phyloP scores from a whole-genome alignment of 2,797 vertebrate genomes.

The Cyclopterus lumpus region DNA sequence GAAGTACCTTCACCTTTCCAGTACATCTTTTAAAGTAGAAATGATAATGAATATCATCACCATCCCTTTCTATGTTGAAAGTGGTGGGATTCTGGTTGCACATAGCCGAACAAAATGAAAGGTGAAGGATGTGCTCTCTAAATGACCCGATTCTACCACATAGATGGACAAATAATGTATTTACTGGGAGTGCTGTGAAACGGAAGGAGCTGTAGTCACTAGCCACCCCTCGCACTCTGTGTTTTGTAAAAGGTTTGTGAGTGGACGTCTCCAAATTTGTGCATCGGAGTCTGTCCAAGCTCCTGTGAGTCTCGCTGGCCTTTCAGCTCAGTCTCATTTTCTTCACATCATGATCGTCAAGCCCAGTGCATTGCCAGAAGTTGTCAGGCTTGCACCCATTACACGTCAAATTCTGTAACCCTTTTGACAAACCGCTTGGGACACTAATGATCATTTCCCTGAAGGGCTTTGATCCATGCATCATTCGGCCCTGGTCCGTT shows the following conservation, averaged over 20 bases:
- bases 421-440: constrained; percentile 30
- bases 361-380: constrained; percentile 31
- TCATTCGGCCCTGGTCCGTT: constrained; percentile 4
- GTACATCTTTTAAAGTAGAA: background rate
- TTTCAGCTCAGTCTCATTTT: constrained; percentile 34
- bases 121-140: background rate
- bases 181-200: background rate
- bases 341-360: constrained; percentile 47
- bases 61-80: too few species aligned
- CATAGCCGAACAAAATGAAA: background rate
- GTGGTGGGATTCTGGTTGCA: background rate
- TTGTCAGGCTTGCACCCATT: constrained; percentile 47
- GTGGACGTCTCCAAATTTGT: constrained; percentile 27
- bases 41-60: too few species aligned
- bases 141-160: background rate
- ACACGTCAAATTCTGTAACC: constrained; percentile 55
- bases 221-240: background rate
- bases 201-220: constrained; percentile 2
- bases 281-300: constrained; percentile 15
- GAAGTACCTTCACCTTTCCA: background rate
- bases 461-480: constrained; percentile 4
- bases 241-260: constrained; percentile 20
- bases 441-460: constrained; percentile 23
- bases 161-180: too few species aligned
- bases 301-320: constrained; percentile 16